Evolutionary conservation across 2,113 vertebrate species (phyloP), one percentile per base, ranked within the genome.

Genomic region (Hippolais icterina): DNA sequence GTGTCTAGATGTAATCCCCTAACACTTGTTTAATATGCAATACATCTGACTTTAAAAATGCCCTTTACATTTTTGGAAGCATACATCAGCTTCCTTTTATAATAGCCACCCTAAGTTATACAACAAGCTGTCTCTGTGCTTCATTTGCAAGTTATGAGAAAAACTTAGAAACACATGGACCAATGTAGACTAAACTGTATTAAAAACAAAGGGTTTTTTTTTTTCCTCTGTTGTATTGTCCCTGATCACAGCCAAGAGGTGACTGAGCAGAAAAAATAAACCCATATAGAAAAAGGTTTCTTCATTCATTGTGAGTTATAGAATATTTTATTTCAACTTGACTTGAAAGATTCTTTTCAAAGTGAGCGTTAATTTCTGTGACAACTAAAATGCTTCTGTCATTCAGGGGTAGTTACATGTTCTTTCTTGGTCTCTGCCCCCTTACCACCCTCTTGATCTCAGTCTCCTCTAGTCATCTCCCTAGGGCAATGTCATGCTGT

Each of bases 71-170:
- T 95, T 95, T 86, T 95, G 63, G 56, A 91, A 86, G 75, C 39
- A n/a, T 66, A 66, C 44, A 47, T 90, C 87, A 93, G 25, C 54
- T 93, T 83, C 68, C 42, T 86, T 85, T 93, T 72, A 54, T 47
- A 88, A 63, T 14, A 65, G 54, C 65, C 86, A 31, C 65, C 46
- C 60, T 44, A 56, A 70, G 47, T 81, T 77, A 56, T 31, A 80
- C 70, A 88, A 54, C 31, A 77, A 63, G 52, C 54, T 85, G 50
- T 72, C 75, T 91, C 42, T 59, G 1, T 59, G 60, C 52, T 88
- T 94, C 59, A 77, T 94, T 83, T 96, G 47, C 63, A 90, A 83
- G 54, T 74, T 87, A 69, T 27, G 59, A 81, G 66, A 70, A 94
- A 71, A 90, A 60, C 41, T 60, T 27, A 25, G n/a, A 85, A 96